A percentile compares a stretch with the other conserved stretches of the same genome.
These are phyloP conservation scores for Pterostichus niger DNA, from an alignment of 2,888 invertebrate genomes.

Conservation along the genomic window DNA sequence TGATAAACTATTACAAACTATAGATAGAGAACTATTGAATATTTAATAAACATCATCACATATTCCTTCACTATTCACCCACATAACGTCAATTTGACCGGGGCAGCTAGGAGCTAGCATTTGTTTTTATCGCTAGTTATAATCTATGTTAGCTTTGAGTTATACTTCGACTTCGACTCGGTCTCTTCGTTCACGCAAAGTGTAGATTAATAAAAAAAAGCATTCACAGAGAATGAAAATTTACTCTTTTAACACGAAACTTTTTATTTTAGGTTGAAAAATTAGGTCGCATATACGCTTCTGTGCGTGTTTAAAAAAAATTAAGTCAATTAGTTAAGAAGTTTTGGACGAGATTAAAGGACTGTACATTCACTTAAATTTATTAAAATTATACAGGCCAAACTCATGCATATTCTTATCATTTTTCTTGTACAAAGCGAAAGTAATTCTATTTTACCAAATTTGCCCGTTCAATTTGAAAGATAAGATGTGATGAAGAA, in stretches of 20 bases:
- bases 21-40: not conserved
- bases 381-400: slow-evolving; percentile 38
- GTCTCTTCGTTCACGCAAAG: slow-evolving; percentile 61
- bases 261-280: slow-evolving; percentile 62
- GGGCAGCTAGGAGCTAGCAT: slow-evolving; percentile 29
- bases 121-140: slow-evolving; percentile 53
- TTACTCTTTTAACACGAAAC: slow-evolving; percentile 62
- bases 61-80: slow-evolving; percentile 8
- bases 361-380: slow-evolving; percentile 46
- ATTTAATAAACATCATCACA: slow-evolving; percentile 23
- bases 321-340: slow-evolving; percentile 49
- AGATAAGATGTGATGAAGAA: no score
- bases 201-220: slow-evolving; percentile 65
- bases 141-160: slow-evolving; percentile 60
- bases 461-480: no score
- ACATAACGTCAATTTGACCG: slow-evolving; percentile 27
- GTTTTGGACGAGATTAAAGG: slow-evolving; percentile 30
- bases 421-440: slow-evolving; percentile 30
- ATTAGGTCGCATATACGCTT: slow-evolving; percentile 58
- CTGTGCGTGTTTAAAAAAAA: slow-evolving; percentile 51
- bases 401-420: slow-evolving; percentile 31
- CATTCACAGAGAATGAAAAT: slow-evolving; percentile 60
- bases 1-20: no score
- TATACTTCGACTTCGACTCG: slow-evolving; percentile 33
- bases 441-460: not conserved